Base-by-base conservation (phyloP, 37 sponge, comb jelly and placozoan genomes). In the Diacarnus erythraeanus region DNA sequence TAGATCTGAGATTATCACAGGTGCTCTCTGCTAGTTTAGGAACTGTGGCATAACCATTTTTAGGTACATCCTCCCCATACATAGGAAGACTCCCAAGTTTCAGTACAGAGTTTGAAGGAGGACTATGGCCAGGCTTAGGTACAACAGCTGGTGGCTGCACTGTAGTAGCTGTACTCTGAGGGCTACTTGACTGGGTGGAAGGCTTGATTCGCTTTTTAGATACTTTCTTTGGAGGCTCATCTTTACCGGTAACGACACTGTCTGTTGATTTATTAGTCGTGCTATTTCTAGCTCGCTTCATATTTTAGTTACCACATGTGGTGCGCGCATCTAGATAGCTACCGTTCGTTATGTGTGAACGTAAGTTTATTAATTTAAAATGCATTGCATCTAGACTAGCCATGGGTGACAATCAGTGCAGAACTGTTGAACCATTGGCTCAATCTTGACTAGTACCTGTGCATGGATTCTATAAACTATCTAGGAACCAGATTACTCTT, bases 41-140 rank as follows among this genome's bases (percentile, higher is more conserved):
- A 4, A 86, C 43, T 9, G 37, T 38, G 31, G n/a, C 64, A 47
- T 73, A 72, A 0, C 80, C 80, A 27, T 54, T 30, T 15, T 59
- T 67, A 34, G 86, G 86, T 8, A 78, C 40, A 56, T 61, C 38
- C 35, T 86, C 86, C 22, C 86, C 86, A 43, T 86, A 79, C 65
- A 86, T 73, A 4, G 86, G 80, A n/a, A 86, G 68, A 21, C 86
- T 79, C 18, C 86, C 86, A 3, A 84, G 34, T 29, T 68, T 68
- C 27, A 20, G 3, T 2, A 12, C 35, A 20, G 61, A 60, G 26
- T 60, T 60, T 17, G 61, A 25, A 60, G 61, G 21, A 6, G 9
- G 9, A 60, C 61, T 60, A 25, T 6, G 61, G 4, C 22, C 22
- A 26, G 27, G 61, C 4, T 17, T 20, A 21, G 61, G 27, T 5